Conservation (phyloP, 92 coral and sea anemone species). For the Epizoanthus scotinus region DNA sequence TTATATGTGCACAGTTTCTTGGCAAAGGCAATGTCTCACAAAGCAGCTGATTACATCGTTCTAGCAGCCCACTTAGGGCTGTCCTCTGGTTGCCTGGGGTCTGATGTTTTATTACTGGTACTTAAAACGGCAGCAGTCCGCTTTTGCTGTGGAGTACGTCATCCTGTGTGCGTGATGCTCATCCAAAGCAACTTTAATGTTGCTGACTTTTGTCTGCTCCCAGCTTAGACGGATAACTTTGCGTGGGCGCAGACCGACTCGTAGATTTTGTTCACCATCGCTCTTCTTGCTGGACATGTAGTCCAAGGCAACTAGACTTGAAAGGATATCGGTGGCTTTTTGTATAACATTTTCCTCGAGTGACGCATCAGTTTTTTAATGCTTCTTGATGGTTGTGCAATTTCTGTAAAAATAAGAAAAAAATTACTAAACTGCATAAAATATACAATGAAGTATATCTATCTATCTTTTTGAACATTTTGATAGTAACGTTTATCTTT, state of each 20-base stretch:
- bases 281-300: background rate
- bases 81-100: no score
- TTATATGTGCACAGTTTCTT: no score
- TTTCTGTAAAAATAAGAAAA: constrained; percentile 17
- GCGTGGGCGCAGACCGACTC: background rate
- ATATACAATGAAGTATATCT: no score
- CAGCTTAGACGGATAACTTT: background rate
- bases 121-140: background rate
- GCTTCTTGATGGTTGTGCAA: constrained; percentile 3
- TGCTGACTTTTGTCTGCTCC: background rate
- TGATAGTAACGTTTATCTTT: no score
- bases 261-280: background rate
- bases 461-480: no score
- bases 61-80: no score
- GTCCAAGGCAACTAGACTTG: background rate
- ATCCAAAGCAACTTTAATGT: background rate
- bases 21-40: no score
- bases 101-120: no score
- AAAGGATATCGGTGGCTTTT: background rate
- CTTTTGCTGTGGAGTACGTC: background rate
- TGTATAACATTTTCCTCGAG: background rate
- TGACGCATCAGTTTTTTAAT: constrained; percentile 4
- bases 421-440: background rate
- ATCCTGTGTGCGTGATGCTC: background rate
- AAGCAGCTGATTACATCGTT: no score